These are phyloP conservation scores for Agrilus mali DNA, from an alignment of 2,888 invertebrate genomes.

Conservation along the genomic window DNA sequence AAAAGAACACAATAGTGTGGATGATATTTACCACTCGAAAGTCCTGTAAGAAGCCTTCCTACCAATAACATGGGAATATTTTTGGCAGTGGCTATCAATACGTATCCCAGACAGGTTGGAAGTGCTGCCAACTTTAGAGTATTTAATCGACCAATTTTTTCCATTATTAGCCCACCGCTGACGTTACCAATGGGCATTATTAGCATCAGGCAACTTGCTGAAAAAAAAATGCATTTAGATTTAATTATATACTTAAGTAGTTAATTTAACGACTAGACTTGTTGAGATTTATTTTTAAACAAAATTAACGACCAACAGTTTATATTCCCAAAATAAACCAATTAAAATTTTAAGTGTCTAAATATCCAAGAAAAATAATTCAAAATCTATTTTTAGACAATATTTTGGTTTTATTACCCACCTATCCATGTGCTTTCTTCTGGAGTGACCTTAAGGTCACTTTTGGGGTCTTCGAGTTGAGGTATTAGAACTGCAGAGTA, in stretches of 20 bases:
- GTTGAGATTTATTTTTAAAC: too few relatives aligned
- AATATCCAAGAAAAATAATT: too few relatives aligned
- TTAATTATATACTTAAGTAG: too few relatives aligned
- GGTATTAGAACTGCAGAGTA: constrained; percentile 45
- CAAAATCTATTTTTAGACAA: constrained; percentile 1
- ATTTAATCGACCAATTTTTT: constrained; percentile 39
- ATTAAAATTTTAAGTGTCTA: too few relatives aligned
- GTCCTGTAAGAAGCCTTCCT: constrained; percentile 39
- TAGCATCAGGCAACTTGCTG: constrained; percentile 42
- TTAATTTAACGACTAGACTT: too few relatives aligned
- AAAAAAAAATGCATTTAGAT: constrained; percentile 11
- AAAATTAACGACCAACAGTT: too few relatives aligned
- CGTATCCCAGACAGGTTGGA: constrained; percentile 40
- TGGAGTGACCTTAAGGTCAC: constrained; percentile 27
- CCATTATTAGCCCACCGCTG: constrained; percentile 40
- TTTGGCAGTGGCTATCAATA: constrained; percentile 36
- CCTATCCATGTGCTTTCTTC: constrained; percentile 41
- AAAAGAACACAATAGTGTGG: too few relatives aligned
- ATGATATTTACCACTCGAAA: constrained; percentile 33
- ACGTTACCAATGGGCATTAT: constrained; percentile 40
- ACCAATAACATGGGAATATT: constrained; percentile 37
- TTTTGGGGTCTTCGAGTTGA: constrained; percentile 29
- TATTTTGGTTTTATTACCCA: constrained; percentile 22
- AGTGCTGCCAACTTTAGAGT: constrained; percentile 40
- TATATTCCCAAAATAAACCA: background rate